A percentile compares a stretch with the other conserved stretches of the same genome.
Evolutionary conservation across 2,888 invertebrate species (phyloP).

Genomic region (Ophion ellenae): DNA sequence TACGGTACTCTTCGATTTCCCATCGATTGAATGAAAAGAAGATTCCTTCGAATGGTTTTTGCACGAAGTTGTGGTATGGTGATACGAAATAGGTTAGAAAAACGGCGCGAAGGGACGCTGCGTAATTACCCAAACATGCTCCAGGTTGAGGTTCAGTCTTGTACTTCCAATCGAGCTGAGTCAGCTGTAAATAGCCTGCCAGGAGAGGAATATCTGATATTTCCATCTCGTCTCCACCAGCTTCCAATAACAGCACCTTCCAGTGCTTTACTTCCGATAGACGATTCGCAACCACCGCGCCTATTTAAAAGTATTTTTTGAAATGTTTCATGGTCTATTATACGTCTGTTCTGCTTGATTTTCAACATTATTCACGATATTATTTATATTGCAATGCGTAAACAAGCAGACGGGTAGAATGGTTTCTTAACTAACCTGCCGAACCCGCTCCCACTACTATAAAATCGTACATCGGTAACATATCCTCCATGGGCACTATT

Average conservation of each 20-base stretch:
- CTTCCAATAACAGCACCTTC: slow-evolving; percentile 93
- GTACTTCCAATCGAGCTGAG: slow-evolving; percentile 96
- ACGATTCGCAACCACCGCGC: slow-evolving; percentile 93
- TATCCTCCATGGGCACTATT: slow-evolving; percentile 88
- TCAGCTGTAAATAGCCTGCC: slow-evolving; percentile 94
- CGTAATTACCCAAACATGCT: slow-evolving; percentile 89
- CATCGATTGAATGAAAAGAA: slow-evolving; percentile 10
- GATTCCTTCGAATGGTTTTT: no score
- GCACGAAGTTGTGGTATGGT: no score
- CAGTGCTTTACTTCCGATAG: slow-evolving; percentile 91
- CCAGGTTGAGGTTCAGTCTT: slow-evolving; percentile 95
- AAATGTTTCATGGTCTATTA: background rate
- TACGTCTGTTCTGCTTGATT: no score
- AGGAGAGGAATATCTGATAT: slow-evolving; percentile 94
- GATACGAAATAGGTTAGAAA: no score
- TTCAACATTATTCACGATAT: no score
- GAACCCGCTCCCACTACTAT: slow-evolving; percentile 95
- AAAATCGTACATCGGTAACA: slow-evolving; percentile 91
- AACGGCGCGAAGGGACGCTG: background rate
- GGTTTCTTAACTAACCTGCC: slow-evolving; percentile 86
- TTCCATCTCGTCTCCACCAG: slow-evolving; percentile 95
- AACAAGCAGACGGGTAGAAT: no score
- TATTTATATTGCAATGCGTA: no score
- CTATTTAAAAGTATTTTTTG: slow-evolving; percentile 81
- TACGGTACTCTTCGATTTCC: no score